Evolutionary conservation across 2,797 vertebrate genomes (phyloP), one percentile per base, ranked within the genome.

Genomic region (Crocidura indochinensis): DNA sequence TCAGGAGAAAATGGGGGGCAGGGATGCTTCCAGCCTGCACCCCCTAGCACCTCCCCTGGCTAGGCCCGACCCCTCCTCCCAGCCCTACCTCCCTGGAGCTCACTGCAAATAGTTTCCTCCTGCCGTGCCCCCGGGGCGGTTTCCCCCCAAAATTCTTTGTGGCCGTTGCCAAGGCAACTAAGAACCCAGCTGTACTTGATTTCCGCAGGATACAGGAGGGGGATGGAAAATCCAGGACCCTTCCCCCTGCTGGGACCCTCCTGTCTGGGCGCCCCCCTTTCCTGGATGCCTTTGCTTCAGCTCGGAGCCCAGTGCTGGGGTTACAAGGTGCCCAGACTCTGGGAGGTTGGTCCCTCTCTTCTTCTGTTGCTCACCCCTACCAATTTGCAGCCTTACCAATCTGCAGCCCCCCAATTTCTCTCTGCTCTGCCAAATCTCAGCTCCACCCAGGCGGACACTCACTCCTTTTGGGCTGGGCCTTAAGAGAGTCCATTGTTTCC

Each of bases 81-180:
- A 26, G 26, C 26, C 49, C 20, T 26, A 15, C 9, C 49, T 80
- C 83, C 80, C 78, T 71, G n/a, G 53, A 79, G 38, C 77, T 49
- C 38, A 72, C 69, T 93, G 78, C 72, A 84, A 56, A 86, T 72
- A 53, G 72, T 71, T 93, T 87, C 85, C 87, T 93, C 77, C 19
- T 47, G 86, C 38, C 77, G 22, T 47, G 86, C 38, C 73, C 87
- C 81, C 11, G 4, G 56, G 93, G 73, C 84, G 77, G 64, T 22
- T 2, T 2, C 0, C 68, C 73, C 38, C 38, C 12, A 7, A 29
- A 92, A 84, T 27, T 91, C 78, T 92, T 90, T 69, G 84, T 91
- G 88, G 81, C 72, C 56, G 95, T 94, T 46, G n/a, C 87, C 79
- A 89, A 94, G 85, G 93, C 72, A 96, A 94, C 84, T 12, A 38